Conservation (phyloP, 2,888 invertebrate species). For the Dilophus febrilis region DNA sequence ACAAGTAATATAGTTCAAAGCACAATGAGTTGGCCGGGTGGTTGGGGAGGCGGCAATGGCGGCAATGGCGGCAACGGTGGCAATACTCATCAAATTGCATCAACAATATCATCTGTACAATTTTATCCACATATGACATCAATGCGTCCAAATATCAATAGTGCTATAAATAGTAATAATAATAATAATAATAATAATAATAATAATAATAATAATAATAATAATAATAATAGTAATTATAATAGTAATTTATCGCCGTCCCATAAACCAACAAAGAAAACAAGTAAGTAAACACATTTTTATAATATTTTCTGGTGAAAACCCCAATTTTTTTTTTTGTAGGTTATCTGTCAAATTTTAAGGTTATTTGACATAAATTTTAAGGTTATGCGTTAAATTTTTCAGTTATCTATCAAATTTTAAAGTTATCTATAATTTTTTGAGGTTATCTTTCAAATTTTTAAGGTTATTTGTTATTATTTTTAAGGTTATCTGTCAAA, state of each 20-base stretch:
- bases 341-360: too few relatives aligned
- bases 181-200: constrained; percentile 16
- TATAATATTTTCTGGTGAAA: neutral
- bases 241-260: constrained; percentile 18
- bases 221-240: constrained; percentile 14
- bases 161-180: constrained; percentile 18
- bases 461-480: too few relatives aligned
- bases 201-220: constrained; percentile 2
- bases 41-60: constrained; percentile 12
- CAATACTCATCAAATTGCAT: constrained; percentile 14
- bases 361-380: too few relatives aligned
- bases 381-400: too few relatives aligned
- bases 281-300: constrained; percentile 26
- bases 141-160: constrained; percentile 17
- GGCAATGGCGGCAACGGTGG: constrained; percentile 12
- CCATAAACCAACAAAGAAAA: constrained; percentile 47
- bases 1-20: constrained; percentile 24
- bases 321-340: too few relatives aligned
- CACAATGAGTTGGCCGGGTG: constrained; percentile 22
- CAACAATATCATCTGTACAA: constrained; percentile 13
- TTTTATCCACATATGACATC: constrained; percentile 19
- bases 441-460: too few relatives aligned
- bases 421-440: too few relatives aligned
- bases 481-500: too few relatives aligned
- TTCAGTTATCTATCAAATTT: too few relatives aligned